These are phyloP conservation scores for Fratercula arctica DNA, from an alignment of 2,797 vertebrate species.

Conservation along the genomic window DNA sequence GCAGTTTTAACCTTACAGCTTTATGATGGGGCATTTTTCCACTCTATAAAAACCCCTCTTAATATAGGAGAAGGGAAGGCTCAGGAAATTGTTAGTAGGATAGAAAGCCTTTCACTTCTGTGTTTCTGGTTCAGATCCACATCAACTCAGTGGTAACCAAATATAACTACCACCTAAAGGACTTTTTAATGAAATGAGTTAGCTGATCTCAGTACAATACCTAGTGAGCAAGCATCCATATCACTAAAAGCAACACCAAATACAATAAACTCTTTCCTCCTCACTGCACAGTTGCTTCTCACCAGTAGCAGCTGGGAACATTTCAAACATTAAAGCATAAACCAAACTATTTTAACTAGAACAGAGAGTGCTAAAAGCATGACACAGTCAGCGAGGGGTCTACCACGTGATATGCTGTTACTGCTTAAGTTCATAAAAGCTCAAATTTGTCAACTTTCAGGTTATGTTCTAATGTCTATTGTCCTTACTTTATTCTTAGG, in stretches of 20 bases:
- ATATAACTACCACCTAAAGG: conserved; percentile 54
- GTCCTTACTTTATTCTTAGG: neutral
- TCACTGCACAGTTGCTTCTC: neutral
- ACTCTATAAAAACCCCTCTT: conserved; percentile 52
- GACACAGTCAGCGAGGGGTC: neutral
- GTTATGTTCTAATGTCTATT: neutral
- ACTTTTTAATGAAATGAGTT: conserved; percentile 44
- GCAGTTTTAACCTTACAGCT: conserved; percentile 62
- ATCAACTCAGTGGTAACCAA: conserved; percentile 51
- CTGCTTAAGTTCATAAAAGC: neutral
- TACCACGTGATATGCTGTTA: neutral
- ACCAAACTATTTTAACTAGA: neutral
- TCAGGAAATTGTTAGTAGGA: conserved; percentile 71
- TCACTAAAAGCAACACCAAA: neutral
- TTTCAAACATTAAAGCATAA: neutral
- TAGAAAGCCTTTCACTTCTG: conserved; percentile 59
- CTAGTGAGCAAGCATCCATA: neutral
- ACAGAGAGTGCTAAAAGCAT: neutral
- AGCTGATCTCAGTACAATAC: neutral
- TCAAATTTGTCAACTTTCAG: neutral
- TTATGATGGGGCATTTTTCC: conserved; percentile 59
- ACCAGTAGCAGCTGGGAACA: neutral
- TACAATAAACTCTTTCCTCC: neutral
- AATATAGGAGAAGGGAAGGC: conserved; percentile 56
- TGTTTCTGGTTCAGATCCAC: conserved; percentile 62